A percentile compares a stretch with the other conserved stretches of the same genome.
phyloP scores from a whole-genome alignment of 2,113 vertebrate species.

The Coturnix japonica region DNA sequence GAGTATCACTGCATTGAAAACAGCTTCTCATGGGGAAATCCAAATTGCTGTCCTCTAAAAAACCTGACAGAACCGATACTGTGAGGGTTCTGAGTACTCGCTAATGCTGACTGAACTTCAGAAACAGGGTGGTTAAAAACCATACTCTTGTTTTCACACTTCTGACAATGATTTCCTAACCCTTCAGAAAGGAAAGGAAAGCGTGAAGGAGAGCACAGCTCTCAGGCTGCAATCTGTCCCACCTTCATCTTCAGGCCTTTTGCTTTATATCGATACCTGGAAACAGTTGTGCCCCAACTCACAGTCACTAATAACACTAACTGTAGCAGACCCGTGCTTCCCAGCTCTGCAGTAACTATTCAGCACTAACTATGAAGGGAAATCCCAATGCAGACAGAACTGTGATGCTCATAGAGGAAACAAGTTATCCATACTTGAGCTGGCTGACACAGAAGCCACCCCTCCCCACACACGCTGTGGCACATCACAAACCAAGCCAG shows the following conservation, averaged over 20 bases:
- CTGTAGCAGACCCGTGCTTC: not conserved
- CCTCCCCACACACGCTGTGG: not conserved
- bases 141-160: not conserved
- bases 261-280: not conserved
- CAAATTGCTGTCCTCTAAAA: not conserved
- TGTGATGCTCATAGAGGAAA: not conserved
- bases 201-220: fast-evolving
- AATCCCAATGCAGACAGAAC: not conserved
- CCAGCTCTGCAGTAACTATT: not conserved
- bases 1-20: fast-evolving
- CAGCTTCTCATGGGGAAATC: not conserved
- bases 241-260: fast-evolving
- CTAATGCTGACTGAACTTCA: not conserved
- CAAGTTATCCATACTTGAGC: not conserved
- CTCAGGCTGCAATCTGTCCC: not conserved
- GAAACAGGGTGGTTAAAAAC: not conserved
- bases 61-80: not conserved
- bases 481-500: not conserved
- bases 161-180: not conserved
- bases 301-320: fast-evolving
- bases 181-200: not conserved
- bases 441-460: not conserved
- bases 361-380: not conserved
- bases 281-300: fast-evolving
- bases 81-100: not conserved